Evolutionary conservation across 2,797 vertebrate species (phyloP), one percentile per base, ranked within the genome.

Genomic region (Falco cherrug): DNA sequence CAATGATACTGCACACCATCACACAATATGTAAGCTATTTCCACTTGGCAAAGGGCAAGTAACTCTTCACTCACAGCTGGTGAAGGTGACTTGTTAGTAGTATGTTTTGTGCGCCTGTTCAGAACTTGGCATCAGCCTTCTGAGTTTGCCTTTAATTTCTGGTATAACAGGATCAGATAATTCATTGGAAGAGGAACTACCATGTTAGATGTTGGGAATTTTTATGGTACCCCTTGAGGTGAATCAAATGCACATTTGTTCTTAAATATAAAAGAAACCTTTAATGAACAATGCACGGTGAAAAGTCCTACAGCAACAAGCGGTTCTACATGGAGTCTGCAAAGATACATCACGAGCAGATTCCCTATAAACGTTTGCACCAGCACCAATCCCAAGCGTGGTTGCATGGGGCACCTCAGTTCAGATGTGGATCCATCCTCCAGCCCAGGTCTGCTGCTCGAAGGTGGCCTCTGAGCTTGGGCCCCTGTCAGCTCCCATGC

Each of bases 21-120:
- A 60, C 26, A 31, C 1, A 2, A 77, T 6, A 39, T 0, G 0
- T 1, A 2, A 89, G 5, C 9, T 48, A 15, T 59, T 91, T 43
- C 41, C 19, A 12, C 14, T 29, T n/a, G 19, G 16, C 28, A 80
- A 87, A 63, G 19, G 11, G 25, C 13, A 84, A 39, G 19, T 45
- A 60, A 39, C 9, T 45, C 11, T 50, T 78, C 15, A 13, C 73
- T 87, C 17, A 12, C 15, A 43, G 35, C 3, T 0, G 2, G 18
- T 31, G 43, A 81, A 68, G 29, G 10, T 39, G 16, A 56, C 3
- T 70, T 56, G 1, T 22, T 74, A 10, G 24, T 63, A 35, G 5
- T 22, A 26, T 25, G 6, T 48, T 83, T 67, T 69, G 7, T 35
- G 13, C 2, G 0, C 54, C 43, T 25, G 13, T 31, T 39, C 25